These are phyloP conservation scores for Caenorhabditis sinica DNA, from an alignment of 2,888 invertebrate genomes.

Conservation along the genomic window DNA sequence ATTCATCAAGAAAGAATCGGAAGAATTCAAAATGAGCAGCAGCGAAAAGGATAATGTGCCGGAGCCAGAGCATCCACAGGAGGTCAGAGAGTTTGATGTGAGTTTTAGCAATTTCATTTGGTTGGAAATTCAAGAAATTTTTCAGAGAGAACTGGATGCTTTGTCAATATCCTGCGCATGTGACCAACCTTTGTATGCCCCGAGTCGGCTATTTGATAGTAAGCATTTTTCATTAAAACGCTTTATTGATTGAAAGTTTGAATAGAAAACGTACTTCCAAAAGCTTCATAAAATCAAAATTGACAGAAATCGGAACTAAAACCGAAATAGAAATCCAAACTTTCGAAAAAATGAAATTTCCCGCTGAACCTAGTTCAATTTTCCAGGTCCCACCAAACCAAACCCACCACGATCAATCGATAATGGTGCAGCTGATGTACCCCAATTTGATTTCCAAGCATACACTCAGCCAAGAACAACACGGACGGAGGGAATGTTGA, in stretches of 20 bases:
- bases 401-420: conserved; percentile 43
- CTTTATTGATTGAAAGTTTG: not conserved
- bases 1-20: too few species aligned
- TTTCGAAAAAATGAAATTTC: too few species aligned
- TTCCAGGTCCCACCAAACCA: conserved; percentile 43
- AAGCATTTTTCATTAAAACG: too few species aligned
- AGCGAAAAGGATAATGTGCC: conserved; percentile 26
- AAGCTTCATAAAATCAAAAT: too few species aligned
- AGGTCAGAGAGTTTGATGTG: conserved; percentile 38
- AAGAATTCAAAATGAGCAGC: conserved; percentile 5
- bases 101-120: not conserved
- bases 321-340: too few species aligned
- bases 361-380: too few species aligned
- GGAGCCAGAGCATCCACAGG: conserved; percentile 44
- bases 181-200: conserved; percentile 36
- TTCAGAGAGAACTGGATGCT: conserved; percentile 33
- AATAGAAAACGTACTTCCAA: too few species aligned
- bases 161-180: conserved; percentile 44
- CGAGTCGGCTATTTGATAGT: conserved; percentile 48
- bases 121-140: not conserved
- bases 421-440: conserved; percentile 54
- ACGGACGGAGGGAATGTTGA: conserved; percentile 74
- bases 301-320: too few species aligned
- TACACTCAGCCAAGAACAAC: conserved; percentile 51
- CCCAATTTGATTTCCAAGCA: conserved; percentile 45